Base-by-base conservation (phyloP, 2,797 vertebrate genomes). In the Lindbergichthys nudifrons region DNA sequence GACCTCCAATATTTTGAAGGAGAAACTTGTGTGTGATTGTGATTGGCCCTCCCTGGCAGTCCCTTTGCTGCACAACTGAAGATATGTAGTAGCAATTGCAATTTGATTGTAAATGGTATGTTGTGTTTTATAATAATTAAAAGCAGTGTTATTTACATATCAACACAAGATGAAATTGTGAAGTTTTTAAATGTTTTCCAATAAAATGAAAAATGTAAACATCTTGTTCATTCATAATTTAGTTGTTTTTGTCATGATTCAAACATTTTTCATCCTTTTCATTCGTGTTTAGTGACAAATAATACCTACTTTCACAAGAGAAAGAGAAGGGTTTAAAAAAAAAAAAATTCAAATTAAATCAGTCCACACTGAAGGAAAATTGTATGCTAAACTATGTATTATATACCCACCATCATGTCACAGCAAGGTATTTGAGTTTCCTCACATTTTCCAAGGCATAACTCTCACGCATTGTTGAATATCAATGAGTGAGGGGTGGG, bases 391-490 rank as follows among this genome's bases (percentile, higher is more conserved):
- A 3, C 65, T 45, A 2, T 62, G 30, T 62, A 59, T 51, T 48
- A 80, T 13, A 41, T 4, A 6, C 12, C 39, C 19, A 39, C n/a
- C 62, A 63, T 77, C 32, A 54, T 54, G 52, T 70, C 56, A 73
- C 60, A 57, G 60, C 63, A 84, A 90, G 77, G 84, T 88, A 91
- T 88, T 83, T 80, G 53, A 75, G 67, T 82, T 61, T 68, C 30
- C 8, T 65, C 67, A 42, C 12, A 68, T 77, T 86, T 87, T 36
- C 51, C 45, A 66, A 67, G 60, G 59, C 86, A 92, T 86, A 89
- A 92, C 91, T 89, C 84, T 85, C 77, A 78, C 82, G 90, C 95
- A 95, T 95, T 93, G 91, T 94, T 95, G 95, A 95, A 95, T 96
- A 94, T 92, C 89, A 95, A 95, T 95, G 94, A 94, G 93, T 93